Conservation (phyloP, 2,888 invertebrate species). For the Sphaerophoria taeniata region DNA sequence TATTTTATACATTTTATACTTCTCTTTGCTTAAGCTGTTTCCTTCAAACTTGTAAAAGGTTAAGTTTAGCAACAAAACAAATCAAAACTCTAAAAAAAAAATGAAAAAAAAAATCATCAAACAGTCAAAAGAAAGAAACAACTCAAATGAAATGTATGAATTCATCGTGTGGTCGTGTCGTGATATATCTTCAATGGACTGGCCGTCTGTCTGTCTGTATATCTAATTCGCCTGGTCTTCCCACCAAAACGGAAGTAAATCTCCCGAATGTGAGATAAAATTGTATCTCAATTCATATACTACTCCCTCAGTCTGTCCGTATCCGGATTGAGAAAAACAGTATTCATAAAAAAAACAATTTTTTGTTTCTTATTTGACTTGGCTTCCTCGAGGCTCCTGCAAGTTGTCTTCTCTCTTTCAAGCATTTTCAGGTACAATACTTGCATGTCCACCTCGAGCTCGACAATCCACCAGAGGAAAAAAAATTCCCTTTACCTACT, state of each 20-base stretch:
- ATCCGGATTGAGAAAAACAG: slow-evolving; percentile 20
- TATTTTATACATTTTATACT: slow-evolving; percentile 70
- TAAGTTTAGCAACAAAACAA: slow-evolving; percentile 40
- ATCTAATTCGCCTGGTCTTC: background rate
- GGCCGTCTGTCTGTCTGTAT: slow-evolving; percentile 24
- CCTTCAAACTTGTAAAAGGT: slow-evolving; percentile 65
- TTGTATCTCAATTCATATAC: slow-evolving; percentile 71
- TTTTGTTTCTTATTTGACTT: slow-evolving; percentile 2
- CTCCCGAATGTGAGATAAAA: slow-evolving; percentile 67
- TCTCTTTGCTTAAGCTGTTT: slow-evolving; percentile 27
- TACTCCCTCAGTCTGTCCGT: slow-evolving; percentile 37
- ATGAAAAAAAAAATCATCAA: too few species aligned
- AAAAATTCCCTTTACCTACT: slow-evolving; percentile 70
- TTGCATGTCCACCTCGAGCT: slow-evolving; percentile 36
- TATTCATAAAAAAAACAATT: slow-evolving; percentile 37
- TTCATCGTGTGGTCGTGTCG: slow-evolving; percentile 64
- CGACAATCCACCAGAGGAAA: slow-evolving; percentile 16
- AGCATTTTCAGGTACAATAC: slow-evolving; percentile 7
- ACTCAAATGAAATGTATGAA: slow-evolving; percentile 66
- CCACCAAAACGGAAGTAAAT: slow-evolving; percentile 72
- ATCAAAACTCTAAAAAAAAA: slow-evolving; percentile 7
- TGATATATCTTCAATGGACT: slow-evolving; percentile 69
- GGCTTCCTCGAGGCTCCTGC: slow-evolving; percentile 15
- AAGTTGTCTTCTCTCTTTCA: slow-evolving; percentile 5
- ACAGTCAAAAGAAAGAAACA: slow-evolving; percentile 10